Evolutionary conservation across 2,888 invertebrate genomes (phyloP), one percentile per base, ranked within the genome.

Genomic region (Trichopoda pennipes): DNA sequence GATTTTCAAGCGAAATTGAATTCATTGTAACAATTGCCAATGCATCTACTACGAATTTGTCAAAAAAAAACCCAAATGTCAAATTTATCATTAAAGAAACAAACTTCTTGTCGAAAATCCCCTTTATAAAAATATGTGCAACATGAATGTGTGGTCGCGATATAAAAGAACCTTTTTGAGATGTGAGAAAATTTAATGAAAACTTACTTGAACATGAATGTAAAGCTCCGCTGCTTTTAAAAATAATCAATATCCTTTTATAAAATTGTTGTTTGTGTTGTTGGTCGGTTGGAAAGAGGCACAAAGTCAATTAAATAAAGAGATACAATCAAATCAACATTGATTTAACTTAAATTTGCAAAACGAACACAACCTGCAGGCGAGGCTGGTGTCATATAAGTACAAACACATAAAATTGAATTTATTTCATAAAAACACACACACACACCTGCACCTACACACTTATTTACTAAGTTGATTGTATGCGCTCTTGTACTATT

Each of bases 171-270:
- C 42, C 55, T 51, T 19, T 17, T 42, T 42, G 12, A 4, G 17
- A 17, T 9, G n/a, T 53, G 38, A 47, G 23, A 19, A 63, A 47
- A 63, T 28, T 69, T 63, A 76, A 63, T 77, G 55, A 53, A n/a
- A n/a, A 47, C 63, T 69, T 61, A 19, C 42, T 60, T 51, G 32
- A 53, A 21, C 53, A 60, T 44, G 14, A 68, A 21, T 47, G n/a
- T 51, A 21, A 32, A 35, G 0, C 55, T 51, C 14, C 44, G 28
- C 8, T 28, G 28, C 28, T 32, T n/a, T 63, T 56, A 58, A 78
- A 78, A 55, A 72, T 66, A 78, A 78, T 78, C 72, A 78, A 66
- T 78, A 78, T 19, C 14, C 3, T 61, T 70, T 70, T 23, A 55
- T 47, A 32, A 63, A 38, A 70, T 4, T 28, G 28, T 28, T 58